phyloP scores from a whole-genome alignment of 2,888 invertebrate species.

The Clusia tigrina region DNA sequence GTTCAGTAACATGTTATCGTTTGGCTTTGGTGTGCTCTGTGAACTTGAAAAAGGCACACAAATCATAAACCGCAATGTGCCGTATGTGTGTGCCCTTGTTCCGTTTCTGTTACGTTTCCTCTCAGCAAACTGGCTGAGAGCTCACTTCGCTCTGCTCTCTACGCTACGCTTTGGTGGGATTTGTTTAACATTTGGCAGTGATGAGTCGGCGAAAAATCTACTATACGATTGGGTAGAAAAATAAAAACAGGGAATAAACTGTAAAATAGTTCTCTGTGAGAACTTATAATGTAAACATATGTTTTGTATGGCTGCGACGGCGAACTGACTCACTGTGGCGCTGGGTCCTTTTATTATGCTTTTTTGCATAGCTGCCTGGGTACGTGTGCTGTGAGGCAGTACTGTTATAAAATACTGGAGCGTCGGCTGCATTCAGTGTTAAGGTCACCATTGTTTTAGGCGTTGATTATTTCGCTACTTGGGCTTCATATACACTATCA shows the following conservation, averaged over 20 bases:
- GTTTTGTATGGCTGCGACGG: conserved; percentile 20
- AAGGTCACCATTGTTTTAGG: conserved; percentile 55
- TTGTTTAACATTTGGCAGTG: too few relatives aligned
- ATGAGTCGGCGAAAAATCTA: too few relatives aligned
- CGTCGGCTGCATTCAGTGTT: conserved; percentile 51
- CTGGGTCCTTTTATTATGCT: neutral
- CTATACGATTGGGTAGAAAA: too few relatives aligned
- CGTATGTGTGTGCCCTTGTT: conserved; percentile 16
- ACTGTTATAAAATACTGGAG: conserved; percentile 8
- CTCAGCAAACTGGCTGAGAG: too few relatives aligned
- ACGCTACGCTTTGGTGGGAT: too few relatives aligned
- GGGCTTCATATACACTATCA: too few relatives aligned
- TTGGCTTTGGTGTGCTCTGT: neutral
- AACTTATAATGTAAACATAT: conserved; percentile 27
- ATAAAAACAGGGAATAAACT: neutral
- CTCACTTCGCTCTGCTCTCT: too few relatives aligned
- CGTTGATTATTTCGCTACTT: too few relatives aligned
- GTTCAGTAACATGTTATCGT: conserved; percentile 19
- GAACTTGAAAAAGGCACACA: neutral
- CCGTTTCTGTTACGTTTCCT: too few relatives aligned
- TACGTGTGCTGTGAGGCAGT: conserved; percentile 1
- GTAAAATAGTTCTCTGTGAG: conserved; percentile 29
- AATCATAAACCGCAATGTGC: neutral
- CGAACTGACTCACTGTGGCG: conserved; percentile 20
- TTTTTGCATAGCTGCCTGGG: neutral